phyloP scores from a whole-genome alignment of 2,113 vertebrate genomes.

The Dendropsophus ebraccatus region DNA sequence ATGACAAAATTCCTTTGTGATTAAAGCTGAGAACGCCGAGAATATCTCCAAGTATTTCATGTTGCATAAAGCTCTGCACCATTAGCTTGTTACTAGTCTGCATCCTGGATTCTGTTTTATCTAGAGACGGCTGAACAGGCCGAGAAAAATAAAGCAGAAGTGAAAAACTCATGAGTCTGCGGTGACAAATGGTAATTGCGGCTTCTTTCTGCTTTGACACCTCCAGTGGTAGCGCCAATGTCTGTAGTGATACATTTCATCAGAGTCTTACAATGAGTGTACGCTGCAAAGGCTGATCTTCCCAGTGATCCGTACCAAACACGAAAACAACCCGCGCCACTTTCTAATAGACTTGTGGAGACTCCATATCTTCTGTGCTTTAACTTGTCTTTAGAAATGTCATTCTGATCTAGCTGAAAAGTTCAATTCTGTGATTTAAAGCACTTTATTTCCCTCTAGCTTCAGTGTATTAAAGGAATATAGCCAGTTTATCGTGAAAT shows the following conservation, averaged over 20 bases:
- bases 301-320: constrained; percentile 10
- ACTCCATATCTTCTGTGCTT: neutral
- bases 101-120: neutral
- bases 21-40: constrained; percentile 8
- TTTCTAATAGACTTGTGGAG: neutral
- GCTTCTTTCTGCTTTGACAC: neutral
- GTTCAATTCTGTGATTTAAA: neutral
- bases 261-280: neutral
- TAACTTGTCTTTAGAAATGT: neutral
- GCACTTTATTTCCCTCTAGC: neutral
- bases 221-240: neutral
- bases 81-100: neutral
- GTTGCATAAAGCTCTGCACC: constrained; percentile 1
- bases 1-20: constrained; percentile 49
- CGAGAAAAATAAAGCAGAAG: neutral
- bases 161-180: neutral
- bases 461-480: neutral
- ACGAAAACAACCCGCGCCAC: neutral
- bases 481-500: neutral
- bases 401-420: neutral
- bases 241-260: neutral
- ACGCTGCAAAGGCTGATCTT: neutral
- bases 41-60: constrained; percentile 17
- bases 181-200: neutral
- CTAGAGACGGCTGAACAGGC: neutral